Percentiles rank a stretch among this genome's conserved stretches.
Conservation (phyloP, 1,140 invertebrate genomes). For the Aphaenogaster floridana region DNA sequence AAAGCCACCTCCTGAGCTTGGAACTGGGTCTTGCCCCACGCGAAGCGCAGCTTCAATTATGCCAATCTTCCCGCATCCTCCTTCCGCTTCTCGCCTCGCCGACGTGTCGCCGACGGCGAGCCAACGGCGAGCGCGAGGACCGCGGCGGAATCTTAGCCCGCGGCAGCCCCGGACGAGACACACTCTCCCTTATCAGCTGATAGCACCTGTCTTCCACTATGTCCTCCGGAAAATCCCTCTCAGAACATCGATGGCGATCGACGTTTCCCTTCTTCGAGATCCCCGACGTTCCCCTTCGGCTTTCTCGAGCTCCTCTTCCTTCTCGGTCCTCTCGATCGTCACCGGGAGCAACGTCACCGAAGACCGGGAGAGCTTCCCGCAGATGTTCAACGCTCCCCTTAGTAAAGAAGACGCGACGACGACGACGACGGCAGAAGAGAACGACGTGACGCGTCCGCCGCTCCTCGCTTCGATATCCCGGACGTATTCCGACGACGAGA, state of each 20-base stretch:
- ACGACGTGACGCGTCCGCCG: neutral
- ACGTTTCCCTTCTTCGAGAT: neutral
- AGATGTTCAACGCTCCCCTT: neutral
- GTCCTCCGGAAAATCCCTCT: neutral
- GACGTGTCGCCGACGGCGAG: neutral
- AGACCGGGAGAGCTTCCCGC: neutral
- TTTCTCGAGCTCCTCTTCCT: neutral
- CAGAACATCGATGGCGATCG: neutral
- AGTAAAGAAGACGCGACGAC: neutral
- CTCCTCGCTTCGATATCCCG: neutral
- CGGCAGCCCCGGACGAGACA: neutral
- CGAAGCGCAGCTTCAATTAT: conserved; percentile 59
- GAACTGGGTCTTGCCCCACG: conserved; percentile 61
- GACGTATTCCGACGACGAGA: conserved; percentile 20
- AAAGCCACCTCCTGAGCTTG: conserved; percentile 61
- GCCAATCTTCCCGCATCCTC: conserved; percentile 49
- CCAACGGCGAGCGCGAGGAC: neutral
- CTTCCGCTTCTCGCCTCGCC: conserved; percentile 42
- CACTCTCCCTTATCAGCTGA: conserved; percentile 30
- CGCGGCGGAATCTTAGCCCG: conserved; percentile 2
- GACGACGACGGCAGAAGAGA: neutral
- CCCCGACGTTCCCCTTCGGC: neutral
- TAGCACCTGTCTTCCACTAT: neutral
- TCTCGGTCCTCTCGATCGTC: neutral
- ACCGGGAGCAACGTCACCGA: conserved; percentile 22